These are phyloP conservation scores for Diorhabda sublineata DNA, from an alignment of 1,140 invertebrate species.

Conservation along the genomic window DNA sequence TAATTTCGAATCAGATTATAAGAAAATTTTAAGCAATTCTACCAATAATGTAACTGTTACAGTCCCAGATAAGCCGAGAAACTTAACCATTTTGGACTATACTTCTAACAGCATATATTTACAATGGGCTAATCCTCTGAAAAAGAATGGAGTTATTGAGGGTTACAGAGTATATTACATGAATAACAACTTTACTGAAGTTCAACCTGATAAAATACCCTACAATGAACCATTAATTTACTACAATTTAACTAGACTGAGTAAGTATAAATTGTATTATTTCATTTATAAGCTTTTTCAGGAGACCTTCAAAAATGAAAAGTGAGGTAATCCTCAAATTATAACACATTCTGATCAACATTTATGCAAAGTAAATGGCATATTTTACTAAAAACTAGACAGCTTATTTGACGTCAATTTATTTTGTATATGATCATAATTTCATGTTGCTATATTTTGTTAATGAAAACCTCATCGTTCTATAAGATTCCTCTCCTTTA, in stretches of 20 bases:
- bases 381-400: too few species aligned
- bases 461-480: too few species aligned
- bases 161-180: slow-evolving; percentile 71
- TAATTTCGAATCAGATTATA: slow-evolving; percentile 12
- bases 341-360: too few species aligned
- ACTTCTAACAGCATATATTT: slow-evolving; percentile 73
- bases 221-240: slow-evolving; percentile 48
- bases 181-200: slow-evolving; percentile 63
- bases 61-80: slow-evolving; percentile 77
- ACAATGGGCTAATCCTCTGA: slow-evolving; percentile 71
- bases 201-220: slow-evolving; percentile 54
- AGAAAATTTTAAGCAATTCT: slow-evolving; percentile 11
- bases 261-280: slow-evolving; percentile 51
- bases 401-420: too few species aligned
- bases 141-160: slow-evolving; percentile 64
- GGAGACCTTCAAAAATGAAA: too few species aligned
- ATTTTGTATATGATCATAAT: too few species aligned
- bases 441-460: too few species aligned
- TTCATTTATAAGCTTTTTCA: too few species aligned
- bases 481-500: too few species aligned
- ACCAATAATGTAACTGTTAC: slow-evolving; percentile 27
- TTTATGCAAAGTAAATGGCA: too few species aligned
- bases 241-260: slow-evolving; percentile 57
- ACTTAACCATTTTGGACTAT: slow-evolving; percentile 70
- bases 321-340: too few species aligned